Conservation (phyloP, 1,140 invertebrate genomes). For the Trichogramma pretiosum region DNA sequence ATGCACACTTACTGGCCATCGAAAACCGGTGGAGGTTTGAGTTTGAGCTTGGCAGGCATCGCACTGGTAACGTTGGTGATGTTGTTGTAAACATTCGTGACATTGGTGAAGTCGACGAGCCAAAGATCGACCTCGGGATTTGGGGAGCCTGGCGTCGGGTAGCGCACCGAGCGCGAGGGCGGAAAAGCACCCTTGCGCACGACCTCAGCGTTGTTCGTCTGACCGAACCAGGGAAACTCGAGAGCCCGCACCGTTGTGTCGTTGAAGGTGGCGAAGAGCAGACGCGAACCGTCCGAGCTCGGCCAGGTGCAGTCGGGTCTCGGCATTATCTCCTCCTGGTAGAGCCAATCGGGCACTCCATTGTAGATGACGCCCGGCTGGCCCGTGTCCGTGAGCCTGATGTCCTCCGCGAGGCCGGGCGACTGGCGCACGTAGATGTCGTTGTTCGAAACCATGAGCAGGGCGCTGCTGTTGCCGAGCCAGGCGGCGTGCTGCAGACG, state of each 20-base stretch:
- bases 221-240: conserved; percentile 65
- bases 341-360: conserved; percentile 88
- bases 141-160: conserved; percentile 73
- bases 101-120: conserved; percentile 67
- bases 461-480: conserved; percentile 61
- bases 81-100: conserved; percentile 30
- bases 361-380: conserved; percentile 71
- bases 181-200: conserved; percentile 52
- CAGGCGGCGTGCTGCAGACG: conserved; percentile 69
- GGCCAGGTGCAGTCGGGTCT: conserved; percentile 73
- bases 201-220: conserved; percentile 21
- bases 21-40: conserved; percentile 60
- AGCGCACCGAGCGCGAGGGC: conserved; percentile 64
- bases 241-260: conserved; percentile 54
- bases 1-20: conserved; percentile 58
- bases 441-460: conserved; percentile 71
- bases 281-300: conserved; percentile 66
- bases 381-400: conserved; percentile 67
- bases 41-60: conserved; percentile 48
- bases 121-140: conserved; percentile 76
- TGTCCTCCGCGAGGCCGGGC: conserved; percentile 53
- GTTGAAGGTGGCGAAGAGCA: conserved; percentile 82
- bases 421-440: conserved; percentile 74
- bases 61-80: conserved; percentile 20
- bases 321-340: conserved; percentile 78